Percentiles rank a stretch among this genome's conserved stretches.
Conservation (phyloP, 2,113 vertebrate genomes). For the Amphiprion ocellaris region DNA sequence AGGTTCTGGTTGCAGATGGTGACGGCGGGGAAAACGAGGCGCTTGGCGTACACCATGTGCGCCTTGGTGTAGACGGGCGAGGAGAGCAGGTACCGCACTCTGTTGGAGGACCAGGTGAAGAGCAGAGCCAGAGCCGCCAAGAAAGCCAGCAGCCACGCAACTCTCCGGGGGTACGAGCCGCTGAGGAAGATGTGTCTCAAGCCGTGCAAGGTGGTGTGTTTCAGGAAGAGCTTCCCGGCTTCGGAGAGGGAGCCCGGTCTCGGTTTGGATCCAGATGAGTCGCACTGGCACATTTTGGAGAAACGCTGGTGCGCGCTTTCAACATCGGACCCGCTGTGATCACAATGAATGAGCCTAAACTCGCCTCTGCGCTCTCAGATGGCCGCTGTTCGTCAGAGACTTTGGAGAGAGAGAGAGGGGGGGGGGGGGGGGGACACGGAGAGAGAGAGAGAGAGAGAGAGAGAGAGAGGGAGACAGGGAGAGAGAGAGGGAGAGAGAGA, state of each 20-base stretch:
- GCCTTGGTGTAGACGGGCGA: conserved; percentile 87
- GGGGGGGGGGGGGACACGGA: conserved; percentile 1
- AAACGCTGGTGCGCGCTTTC: conserved; percentile 27
- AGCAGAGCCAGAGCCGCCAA: conserved; percentile 83
- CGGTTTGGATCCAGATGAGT: conserved; percentile 68
- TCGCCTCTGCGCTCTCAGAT: conserved; percentile 57
- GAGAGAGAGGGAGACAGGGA: conserved; percentile 10
- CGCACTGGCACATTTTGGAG: conserved; percentile 82
- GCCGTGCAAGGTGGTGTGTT: conserved; percentile 85
- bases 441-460: conserved; percentile 11
- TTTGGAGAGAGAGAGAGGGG: conserved; percentile 37
- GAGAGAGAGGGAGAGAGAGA: conserved; percentile 9
- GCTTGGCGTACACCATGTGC: conserved; percentile 87
- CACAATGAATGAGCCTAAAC: conserved; percentile 45
- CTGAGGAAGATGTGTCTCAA: conserved; percentile 84
- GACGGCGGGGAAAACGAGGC: conserved; percentile 87
- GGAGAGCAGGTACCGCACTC: conserved; percentile 86
- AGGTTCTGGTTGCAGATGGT: conserved; percentile 89
- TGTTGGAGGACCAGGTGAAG: conserved; percentile 87
- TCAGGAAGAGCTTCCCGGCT: conserved; percentile 83
- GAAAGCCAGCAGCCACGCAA: conserved; percentile 86
- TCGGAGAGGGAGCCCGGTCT: conserved; percentile 79
- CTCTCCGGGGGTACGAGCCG: conserved; percentile 84
- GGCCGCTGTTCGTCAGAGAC: conserved; percentile 59
- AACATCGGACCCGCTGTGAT: conserved; percentile 61